A percentile compares a stretch with the other conserved stretches of the same genome.
Evolutionary conservation across 2,888 invertebrate species (phyloP).

Genomic region (Troides helena): DNA sequence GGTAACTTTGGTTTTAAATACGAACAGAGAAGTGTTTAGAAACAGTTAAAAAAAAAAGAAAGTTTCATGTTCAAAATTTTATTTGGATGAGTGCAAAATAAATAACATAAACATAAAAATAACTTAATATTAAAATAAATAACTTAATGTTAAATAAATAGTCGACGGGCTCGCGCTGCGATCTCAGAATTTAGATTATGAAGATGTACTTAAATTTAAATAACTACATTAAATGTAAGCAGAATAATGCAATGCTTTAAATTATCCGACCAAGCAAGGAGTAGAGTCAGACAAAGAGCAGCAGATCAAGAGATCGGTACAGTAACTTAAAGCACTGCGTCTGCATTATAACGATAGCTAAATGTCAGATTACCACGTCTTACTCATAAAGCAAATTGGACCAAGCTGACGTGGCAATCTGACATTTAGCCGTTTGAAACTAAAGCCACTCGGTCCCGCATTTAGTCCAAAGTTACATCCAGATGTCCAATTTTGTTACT

Average conservation of each 20-base stretch:
- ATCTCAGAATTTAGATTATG: constrained; percentile 49
- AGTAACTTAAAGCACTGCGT: constrained; percentile 65
- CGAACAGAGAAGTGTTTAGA: not conserved
- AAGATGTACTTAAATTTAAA: constrained; percentile 13
- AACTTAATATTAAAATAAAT: constrained; percentile 62
- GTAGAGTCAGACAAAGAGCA: constrained; percentile 37
- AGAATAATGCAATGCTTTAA: constrained; percentile 54
- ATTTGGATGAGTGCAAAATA: constrained; percentile 72
- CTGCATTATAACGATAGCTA: constrained; percentile 52
- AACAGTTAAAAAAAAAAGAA: constrained; percentile 7
- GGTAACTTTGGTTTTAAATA: too few species aligned
- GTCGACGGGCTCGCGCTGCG: constrained; percentile 76
- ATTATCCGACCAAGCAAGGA: constrained; percentile 44
- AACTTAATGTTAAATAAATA: constrained; percentile 51
- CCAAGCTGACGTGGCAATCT: constrained; percentile 72
- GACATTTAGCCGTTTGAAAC: constrained; percentile 67
- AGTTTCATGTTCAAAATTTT: constrained; percentile 25
- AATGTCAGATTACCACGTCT: constrained; percentile 74
- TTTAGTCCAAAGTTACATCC: constrained; percentile 40
- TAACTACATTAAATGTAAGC: constrained; percentile 12
- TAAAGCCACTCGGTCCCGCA: constrained; percentile 70
- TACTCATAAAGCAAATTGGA: constrained; percentile 44
- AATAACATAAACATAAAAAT: constrained; percentile 69
- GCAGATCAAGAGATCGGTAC: constrained; percentile 47
- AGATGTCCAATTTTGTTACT: constrained; percentile 71